phyloP scores from a whole-genome alignment of 2,797 vertebrate species.

The Periophthalmus magnuspinnatus region DNA sequence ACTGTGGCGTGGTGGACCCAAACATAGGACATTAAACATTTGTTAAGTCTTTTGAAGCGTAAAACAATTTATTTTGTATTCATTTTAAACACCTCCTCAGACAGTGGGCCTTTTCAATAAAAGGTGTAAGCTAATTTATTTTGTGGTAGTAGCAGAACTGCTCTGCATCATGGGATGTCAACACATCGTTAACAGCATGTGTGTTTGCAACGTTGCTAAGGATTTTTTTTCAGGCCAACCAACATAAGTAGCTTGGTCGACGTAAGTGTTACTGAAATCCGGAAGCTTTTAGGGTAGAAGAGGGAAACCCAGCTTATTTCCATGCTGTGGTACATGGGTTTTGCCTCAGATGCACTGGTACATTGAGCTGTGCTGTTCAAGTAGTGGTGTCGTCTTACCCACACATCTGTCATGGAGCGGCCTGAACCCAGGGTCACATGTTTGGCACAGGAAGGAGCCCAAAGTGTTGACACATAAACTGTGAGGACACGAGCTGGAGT shows the following conservation, averaged over 20 bases:
- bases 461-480: conserved; percentile 75
- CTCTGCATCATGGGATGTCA: conserved; percentile 54
- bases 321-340: conserved; percentile 37
- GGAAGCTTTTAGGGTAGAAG: conserved; percentile 43
- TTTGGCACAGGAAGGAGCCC: conserved; percentile 78
- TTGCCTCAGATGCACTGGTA: conserved; percentile 16
- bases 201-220: conserved; percentile 43
- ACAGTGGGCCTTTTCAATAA: conserved; percentile 26
- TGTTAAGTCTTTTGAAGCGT: conserved; percentile 35
- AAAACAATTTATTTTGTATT: conserved; percentile 33
- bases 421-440: conserved; percentile 70
- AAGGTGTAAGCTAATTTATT: conserved; percentile 30
- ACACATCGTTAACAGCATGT: conserved; percentile 44
- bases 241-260: conserved; percentile 37
- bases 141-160: conserved; percentile 36
- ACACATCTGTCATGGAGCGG: conserved; percentile 71
- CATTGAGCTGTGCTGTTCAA: conserved; percentile 19
- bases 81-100: conserved; percentile 38
- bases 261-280: conserved; percentile 52
- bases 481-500: conserved; percentile 66
- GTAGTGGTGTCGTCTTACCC: conserved; percentile 68
- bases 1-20: conserved; percentile 39
- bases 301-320: conserved; percentile 55
- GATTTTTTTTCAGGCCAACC: conserved; percentile 51
- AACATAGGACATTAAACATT: conserved; percentile 41